Base-by-base conservation (phyloP, 2,888 invertebrate species). In the Aporophyla nigra region DNA sequence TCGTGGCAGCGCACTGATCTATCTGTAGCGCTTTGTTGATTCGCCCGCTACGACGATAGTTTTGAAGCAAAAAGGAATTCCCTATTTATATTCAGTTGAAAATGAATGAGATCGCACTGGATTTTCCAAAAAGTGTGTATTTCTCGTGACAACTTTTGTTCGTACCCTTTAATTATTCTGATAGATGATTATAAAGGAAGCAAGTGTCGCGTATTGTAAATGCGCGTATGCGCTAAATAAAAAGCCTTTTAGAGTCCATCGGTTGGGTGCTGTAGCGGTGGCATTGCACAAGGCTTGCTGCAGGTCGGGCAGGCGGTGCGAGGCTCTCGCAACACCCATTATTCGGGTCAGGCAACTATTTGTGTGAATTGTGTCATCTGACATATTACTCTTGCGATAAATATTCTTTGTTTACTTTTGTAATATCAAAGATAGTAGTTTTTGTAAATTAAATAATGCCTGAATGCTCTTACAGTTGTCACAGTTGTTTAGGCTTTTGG, bases 341-440 rank as follows among this genome's bases (percentile, higher is more conserved):
- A 96, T 96, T 96, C 94, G 93, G 96, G 96, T 96, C 96, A 95
- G 91, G 90, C 92, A 94, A 92, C 95, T 94, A 96, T 96, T 96
- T 96, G 96, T 96, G 96, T 95, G 95, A 96, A 96, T 96, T 96
- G 96, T 95, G 96, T 94, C 96, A 96, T 95, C 94, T 94, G 92
- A 93, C 94, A 93, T 93, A 94, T 86, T 81, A 87, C 92, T 91
- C 90, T 93, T 91, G 93, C 90, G 87, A 90, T 92, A 91, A 92
- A 91, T 90, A 88, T 85, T 87, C 87, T 86, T 90, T 89, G 86
- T 86, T 88, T 87, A 84, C 86, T 89, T 89, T 84, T 87, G 78
- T 75, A 84, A 79, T 81, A 53, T 53, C n/a, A 19, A 56, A 66
- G 24, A 74, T 71, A 56, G 46, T 54, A 24, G 24, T 71, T 71